Percentiles rank a stretch among this genome's conserved stretches.
These are phyloP conservation scores for Meteorus sp. DNA, from an alignment of 1,140 invertebrate genomes.

Conservation along the genomic window DNA sequence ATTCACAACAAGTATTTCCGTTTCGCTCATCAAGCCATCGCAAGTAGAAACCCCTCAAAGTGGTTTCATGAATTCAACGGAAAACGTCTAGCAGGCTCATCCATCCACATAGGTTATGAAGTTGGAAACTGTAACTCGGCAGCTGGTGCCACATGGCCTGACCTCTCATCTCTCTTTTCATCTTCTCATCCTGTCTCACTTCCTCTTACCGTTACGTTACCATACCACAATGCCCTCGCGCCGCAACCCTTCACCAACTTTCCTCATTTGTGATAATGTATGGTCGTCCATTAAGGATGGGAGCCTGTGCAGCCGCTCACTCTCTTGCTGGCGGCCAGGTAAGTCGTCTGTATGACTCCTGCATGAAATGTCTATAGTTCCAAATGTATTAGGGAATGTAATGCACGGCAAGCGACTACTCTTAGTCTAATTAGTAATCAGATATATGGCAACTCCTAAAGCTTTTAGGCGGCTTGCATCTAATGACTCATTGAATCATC, in stretches of 20 bases:
- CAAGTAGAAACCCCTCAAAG: not conserved
- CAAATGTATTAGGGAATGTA: not conserved
- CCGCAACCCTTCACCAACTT: slow-evolving; percentile 29
- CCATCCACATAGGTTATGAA: slow-evolving; percentile 25
- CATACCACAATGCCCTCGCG: slow-evolving; percentile 15
- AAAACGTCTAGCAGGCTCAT: slow-evolving; percentile 11
- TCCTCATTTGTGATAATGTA: slow-evolving; percentile 36
- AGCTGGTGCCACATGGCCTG: slow-evolving; percentile 30
- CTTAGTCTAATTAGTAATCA: slow-evolving; percentile 19
- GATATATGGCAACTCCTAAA: not conserved
- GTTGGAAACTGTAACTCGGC: slow-evolving; percentile 29
- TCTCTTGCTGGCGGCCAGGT: slow-evolving; percentile 6
- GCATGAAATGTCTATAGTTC: not conserved
- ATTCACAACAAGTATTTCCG: slow-evolving; percentile 1
- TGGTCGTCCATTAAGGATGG: slow-evolving; percentile 33
- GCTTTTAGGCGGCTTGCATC: not conserved
- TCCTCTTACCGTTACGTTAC: not conserved
- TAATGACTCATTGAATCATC: slow-evolving; percentile 4
- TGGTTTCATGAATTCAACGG: slow-evolving; percentile 3
- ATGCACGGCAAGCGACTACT: slow-evolving; percentile 1
- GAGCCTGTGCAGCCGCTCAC: slow-evolving; percentile 14
- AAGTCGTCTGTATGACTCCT: slow-evolving; percentile 2
- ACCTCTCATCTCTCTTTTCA: too few species aligned
- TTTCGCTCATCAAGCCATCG: not conserved
- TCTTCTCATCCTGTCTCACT: not conserved